phyloP scores from a whole-genome alignment of 2,113 vertebrate species.

The Forbesichthys agassizii region DNA sequence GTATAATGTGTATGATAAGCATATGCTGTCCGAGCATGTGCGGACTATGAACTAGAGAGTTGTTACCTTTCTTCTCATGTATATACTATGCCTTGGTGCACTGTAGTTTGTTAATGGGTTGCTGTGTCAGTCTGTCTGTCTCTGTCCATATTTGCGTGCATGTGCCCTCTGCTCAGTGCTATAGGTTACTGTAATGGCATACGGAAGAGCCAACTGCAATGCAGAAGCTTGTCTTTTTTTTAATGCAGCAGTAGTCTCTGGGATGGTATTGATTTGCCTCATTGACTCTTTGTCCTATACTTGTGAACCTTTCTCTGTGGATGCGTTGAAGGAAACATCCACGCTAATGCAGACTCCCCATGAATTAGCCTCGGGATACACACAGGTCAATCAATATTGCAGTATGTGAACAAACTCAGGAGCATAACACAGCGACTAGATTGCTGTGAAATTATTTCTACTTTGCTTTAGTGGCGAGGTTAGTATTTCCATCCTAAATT shows the following conservation, averaged over 20 bases:
- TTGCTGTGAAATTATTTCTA: too few relatives aligned
- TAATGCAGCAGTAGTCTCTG: conserved; percentile 64
- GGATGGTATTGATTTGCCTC: conserved; percentile 59
- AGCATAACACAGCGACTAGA: too few relatives aligned
- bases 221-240: conserved; percentile 54
- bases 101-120: not conserved
- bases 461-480: too few relatives aligned
- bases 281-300: conserved; percentile 53
- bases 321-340: conserved; percentile 41
- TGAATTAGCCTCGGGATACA: not conserved
- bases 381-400: too few relatives aligned
- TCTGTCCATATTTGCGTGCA: conserved; percentile 3
- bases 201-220: conserved; percentile 65
- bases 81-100: not conserved
- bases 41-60: not conserved
- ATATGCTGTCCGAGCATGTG: not conserved
- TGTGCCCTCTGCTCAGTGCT: conserved; percentile 23
- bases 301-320: conserved; percentile 35
- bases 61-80: not conserved
- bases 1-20: not conserved
- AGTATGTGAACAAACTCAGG: too few relatives aligned
- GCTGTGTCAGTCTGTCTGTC: conserved; percentile 13
- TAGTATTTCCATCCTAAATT: too few relatives aligned
- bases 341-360: conserved; percentile 6
- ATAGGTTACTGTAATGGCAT: conserved; percentile 57